Evolutionary conservation across 2,797 vertebrate genomes (phyloP).

Genomic region (Myotis daubentonii): DNA sequence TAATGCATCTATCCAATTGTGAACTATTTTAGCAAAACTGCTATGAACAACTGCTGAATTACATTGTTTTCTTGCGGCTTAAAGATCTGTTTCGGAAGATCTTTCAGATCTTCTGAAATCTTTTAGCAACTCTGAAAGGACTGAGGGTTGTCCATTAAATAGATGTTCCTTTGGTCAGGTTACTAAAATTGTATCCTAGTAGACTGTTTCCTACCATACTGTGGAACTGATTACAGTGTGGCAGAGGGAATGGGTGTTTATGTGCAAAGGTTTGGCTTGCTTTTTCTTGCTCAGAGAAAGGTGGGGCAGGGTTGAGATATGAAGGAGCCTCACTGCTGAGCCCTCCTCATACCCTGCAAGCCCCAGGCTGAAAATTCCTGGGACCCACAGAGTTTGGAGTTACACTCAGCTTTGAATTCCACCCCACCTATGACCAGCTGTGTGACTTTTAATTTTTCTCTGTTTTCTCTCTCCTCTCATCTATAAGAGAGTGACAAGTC

Average conservation of each 20-base stretch:
- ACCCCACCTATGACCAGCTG: not conserved
- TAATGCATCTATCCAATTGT: slow-evolving; percentile 8
- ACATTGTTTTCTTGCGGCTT: slow-evolving; percentile 31
- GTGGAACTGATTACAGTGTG: not conserved
- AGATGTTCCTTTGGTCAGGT: not conserved
- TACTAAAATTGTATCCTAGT: not conserved
- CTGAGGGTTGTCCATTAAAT: not conserved
- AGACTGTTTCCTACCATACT: not conserved
- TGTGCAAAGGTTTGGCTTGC: not conserved
- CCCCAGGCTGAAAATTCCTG: not conserved
- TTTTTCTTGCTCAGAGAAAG: not conserved
- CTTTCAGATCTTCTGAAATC: slow-evolving; percentile 44
- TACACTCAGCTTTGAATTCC: not conserved
- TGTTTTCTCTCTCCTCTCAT: not conserved
- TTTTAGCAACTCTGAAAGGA: slow-evolving; percentile 25
- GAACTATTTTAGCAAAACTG: slow-evolving; percentile 51
- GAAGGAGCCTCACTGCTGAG: not conserved
- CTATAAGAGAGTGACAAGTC: not conserved
- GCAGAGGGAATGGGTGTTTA: not conserved
- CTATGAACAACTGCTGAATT: slow-evolving; percentile 40
- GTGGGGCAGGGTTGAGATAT: not conserved
- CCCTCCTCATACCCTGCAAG: rapidly evolving
- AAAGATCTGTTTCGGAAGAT: slow-evolving; percentile 33
- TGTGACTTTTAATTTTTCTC: not conserved
- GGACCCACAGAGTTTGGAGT: not conserved